These are phyloP conservation scores for Leucophenga maculata DNA, from an alignment of 2,888 invertebrate species.

Conservation along the genomic window DNA sequence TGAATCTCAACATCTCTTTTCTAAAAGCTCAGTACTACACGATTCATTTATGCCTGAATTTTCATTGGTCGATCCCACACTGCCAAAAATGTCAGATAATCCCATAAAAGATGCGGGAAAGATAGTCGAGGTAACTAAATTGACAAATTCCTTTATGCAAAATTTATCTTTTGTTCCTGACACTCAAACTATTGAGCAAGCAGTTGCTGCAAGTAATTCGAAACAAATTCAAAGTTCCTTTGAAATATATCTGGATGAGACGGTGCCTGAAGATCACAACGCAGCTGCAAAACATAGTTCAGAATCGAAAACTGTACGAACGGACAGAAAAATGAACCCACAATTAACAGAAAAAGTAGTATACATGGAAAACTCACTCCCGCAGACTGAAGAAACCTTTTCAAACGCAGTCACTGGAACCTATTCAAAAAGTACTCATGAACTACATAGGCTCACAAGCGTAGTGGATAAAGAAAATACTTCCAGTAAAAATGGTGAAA, in stretches of 20 bases:
- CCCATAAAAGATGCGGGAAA: background rate
- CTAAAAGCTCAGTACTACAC: conserved; percentile 18
- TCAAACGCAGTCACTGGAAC: background rate
- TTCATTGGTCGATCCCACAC: conserved; percentile 36
- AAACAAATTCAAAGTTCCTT: conserved; percentile 35
- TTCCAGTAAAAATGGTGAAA: background rate
- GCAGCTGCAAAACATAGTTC: background rate
- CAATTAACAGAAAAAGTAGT: background rate
- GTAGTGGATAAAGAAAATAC: conserved; percentile 1
- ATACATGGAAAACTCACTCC: conserved; percentile 39
- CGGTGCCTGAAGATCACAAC: conserved; percentile 33
- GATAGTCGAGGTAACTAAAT: conserved; percentile 33
- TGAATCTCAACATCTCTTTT: background rate
- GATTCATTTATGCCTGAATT: conserved; percentile 42
- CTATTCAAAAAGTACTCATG: background rate
- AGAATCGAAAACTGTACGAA: background rate
- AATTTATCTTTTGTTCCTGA: conserved; percentile 57
- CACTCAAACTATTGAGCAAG: conserved; percentile 39
- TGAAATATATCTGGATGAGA: conserved; percentile 52
- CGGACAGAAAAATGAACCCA: background rate
- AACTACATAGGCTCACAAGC: background rate
- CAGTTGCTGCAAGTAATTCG: background rate
- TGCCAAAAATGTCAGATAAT: background rate
- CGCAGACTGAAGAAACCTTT: conserved; percentile 40
- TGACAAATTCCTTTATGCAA: conserved; percentile 50